Evolutionary conservation across 2,888 invertebrate species (phyloP).

Genomic region (Quadriops clusia): DNA sequence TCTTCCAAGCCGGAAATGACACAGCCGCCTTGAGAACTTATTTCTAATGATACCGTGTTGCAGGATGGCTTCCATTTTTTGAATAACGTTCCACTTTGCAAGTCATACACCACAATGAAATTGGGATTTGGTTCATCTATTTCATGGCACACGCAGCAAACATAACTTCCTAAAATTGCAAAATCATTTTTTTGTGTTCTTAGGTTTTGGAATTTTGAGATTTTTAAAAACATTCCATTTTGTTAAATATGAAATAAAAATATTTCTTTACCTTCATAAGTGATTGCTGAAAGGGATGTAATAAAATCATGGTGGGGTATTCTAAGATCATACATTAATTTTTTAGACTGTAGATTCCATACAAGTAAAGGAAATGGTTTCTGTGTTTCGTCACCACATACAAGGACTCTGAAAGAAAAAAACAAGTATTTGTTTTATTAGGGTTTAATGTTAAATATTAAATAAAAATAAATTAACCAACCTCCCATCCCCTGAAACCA

Average conservation of each 20-base stretch:
- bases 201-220: constrained; percentile 1
- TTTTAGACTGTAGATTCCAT: constrained; percentile 76
- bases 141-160: constrained; percentile 58
- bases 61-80: constrained; percentile 85
- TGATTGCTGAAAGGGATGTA: constrained; percentile 72
- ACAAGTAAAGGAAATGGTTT: constrained; percentile 83
- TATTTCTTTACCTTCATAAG: constrained; percentile 53
- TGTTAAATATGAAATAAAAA: not conserved
- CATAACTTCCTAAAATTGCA: constrained; percentile 53
- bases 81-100: constrained; percentile 80
- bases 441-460: constrained; percentile 2
- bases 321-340: constrained; percentile 73
- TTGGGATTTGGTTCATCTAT: constrained; percentile 70
- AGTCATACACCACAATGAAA: constrained; percentile 83
- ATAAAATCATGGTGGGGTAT: constrained; percentile 84
- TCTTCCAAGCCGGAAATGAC: constrained; percentile 76
- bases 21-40: constrained; percentile 71
- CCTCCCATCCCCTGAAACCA: constrained; percentile 82
- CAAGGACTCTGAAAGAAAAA: constrained; percentile 51
- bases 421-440: not conserved
- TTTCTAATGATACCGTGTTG: constrained; percentile 73
- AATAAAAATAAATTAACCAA: constrained; percentile 23
- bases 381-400: constrained; percentile 86
- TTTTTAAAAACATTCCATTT: constrained; percentile 3
- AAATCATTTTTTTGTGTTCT: constrained; percentile 5